Evolutionary conservation across 2,113 vertebrate species (phyloP).

Genomic region (Cochlearius cochlearius): DNA sequence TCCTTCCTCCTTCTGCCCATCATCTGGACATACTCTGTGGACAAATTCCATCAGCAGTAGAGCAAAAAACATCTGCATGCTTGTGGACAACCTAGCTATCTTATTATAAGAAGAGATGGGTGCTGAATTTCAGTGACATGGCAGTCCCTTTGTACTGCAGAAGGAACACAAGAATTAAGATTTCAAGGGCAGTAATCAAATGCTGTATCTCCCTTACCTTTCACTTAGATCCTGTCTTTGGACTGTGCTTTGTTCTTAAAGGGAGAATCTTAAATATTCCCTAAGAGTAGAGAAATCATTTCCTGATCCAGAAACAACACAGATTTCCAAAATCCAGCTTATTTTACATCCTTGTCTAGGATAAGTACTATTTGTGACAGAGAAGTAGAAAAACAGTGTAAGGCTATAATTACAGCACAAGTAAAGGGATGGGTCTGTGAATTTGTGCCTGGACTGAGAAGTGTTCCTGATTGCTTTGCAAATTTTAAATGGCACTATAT

Average conservation of each 20-base stretch:
- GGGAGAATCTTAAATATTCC: not conserved
- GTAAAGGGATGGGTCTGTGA: not conserved
- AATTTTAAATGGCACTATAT: not conserved
- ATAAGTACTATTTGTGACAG: not conserved
- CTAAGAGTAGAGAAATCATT: not conserved
- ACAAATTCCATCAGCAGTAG: not conserved
- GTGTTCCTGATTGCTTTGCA: not conserved
- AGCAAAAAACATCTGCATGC: not conserved
- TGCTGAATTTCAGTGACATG: not conserved
- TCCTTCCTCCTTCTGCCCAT: not conserved
- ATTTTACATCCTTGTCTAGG: not conserved
- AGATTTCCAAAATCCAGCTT: not conserved
- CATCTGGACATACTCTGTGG: not conserved
- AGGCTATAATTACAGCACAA: not conserved
- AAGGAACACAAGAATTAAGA: not conserved
- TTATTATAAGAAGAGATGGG: not conserved
- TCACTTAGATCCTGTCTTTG: not conserved
- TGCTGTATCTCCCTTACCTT: not conserved
- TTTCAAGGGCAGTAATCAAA: not conserved
- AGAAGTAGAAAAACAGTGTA: not conserved
- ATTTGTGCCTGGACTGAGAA: not conserved
- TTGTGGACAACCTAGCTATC: not conserved
- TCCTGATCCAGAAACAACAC: not conserved
- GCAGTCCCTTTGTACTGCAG: not conserved
- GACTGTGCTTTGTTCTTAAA: not conserved